phyloP scores from a whole-genome alignment of 2,113 vertebrate species.

The Dromaius novaehollandiae region DNA sequence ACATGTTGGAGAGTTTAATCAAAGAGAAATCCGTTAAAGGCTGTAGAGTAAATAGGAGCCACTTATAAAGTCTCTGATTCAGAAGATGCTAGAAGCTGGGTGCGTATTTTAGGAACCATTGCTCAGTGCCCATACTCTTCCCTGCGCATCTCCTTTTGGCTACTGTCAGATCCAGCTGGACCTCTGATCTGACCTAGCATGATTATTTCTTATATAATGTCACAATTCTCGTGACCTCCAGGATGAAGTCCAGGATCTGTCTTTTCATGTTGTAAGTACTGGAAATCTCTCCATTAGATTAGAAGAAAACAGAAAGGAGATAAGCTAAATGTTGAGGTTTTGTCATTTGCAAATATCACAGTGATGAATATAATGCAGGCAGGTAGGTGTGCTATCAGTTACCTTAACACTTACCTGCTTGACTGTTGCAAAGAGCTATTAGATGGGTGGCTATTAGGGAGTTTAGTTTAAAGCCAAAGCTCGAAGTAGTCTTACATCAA shows the following conservation, averaged over 20 bases:
- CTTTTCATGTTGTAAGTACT: rapidly evolving
- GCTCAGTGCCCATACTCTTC: background rate
- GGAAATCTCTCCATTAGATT: background rate
- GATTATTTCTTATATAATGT: background rate
- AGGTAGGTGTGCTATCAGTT: background rate
- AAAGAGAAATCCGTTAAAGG: background rate
- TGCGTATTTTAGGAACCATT: background rate
- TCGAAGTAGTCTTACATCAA: background rate
- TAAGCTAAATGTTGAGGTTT: background rate
- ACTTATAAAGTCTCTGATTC: background rate
- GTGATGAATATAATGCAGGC: background rate
- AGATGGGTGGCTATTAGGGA: background rate
- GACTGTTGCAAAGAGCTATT: background rate
- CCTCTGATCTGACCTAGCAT: background rate
- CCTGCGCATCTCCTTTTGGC: background rate
- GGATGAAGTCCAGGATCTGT: background rate
- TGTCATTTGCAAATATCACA: background rate
- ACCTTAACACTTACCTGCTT: background rate
- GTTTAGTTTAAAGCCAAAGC: background rate
- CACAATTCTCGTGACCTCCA: background rate
- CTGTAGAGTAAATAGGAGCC: background rate
- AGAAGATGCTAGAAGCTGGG: background rate
- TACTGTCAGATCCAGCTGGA: background rate
- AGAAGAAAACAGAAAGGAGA: background rate
- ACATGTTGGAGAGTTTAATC: background rate